Evolutionary conservation across 2,888 invertebrate species (phyloP), one percentile per base, ranked within the genome.

Genomic region (Protophormia terraenovae): DNA sequence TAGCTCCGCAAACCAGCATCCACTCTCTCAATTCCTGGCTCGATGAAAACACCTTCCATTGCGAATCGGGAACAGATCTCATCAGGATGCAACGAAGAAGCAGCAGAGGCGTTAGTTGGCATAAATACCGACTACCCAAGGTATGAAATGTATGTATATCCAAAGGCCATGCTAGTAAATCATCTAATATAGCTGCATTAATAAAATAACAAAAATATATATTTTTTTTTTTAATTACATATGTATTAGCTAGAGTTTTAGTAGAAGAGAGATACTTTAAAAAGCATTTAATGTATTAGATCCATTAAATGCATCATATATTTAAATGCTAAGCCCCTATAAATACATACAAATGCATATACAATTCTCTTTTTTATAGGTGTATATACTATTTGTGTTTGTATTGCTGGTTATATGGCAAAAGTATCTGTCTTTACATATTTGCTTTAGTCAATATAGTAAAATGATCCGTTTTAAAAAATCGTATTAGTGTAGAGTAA

Each of bases 1-100:
- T 22, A 98, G 97, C 96, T 98, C 94, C 97, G 98, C 94, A 98
- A 98, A 95, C 98, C 98, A 94, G 97, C 97, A 94, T 98, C 98
- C 94, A 97, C 97, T 93, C 96, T 98, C 93, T 98, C 98, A 94
- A 97, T 98, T 94, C 98, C 98, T 93, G 97, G 97, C 93, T 97
- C 97, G 93, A 97, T 97, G 95, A 97, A 97, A 95, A 93, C 93
- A 93, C 93, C 94, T 94, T 93, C 93, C 90, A 94, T 94, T 91
- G 93, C 93, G 89, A 92, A 92, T 91, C 91, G 93, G 90, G 94
- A 93, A 94, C 94, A 91, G 94, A 94, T 93, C 94, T 94, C 93
- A 94, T 93, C 93, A 94, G 93, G 92, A 94, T 92, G 93, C 93
- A 91, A 93, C 91, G 97, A 97, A 93, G 97, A 97, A 93, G 97